Evolutionary conservation across 1,140 invertebrate species (phyloP).

Genomic region (Pinna nobilis): DNA sequence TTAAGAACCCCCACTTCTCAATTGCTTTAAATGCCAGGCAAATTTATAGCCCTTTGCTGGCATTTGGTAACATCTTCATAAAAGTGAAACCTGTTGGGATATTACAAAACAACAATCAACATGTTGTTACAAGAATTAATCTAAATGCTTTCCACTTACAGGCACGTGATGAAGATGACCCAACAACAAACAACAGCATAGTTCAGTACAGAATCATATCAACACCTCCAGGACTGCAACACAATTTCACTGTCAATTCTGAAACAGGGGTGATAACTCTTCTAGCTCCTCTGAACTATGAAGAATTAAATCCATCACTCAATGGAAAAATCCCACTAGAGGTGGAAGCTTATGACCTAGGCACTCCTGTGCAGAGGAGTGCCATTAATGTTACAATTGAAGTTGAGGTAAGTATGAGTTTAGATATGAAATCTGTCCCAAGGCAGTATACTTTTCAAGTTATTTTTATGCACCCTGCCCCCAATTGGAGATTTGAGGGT

Average conservation of each 20-base stretch:
- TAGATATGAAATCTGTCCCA: background rate
- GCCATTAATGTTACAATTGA: slow-evolving; percentile 53
- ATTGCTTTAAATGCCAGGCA: too few species aligned
- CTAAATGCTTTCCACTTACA: slow-evolving; percentile 37
- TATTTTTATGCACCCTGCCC: too few species aligned
- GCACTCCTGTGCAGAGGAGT: slow-evolving; percentile 27
- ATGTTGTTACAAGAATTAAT: too few species aligned
- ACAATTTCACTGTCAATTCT: slow-evolving; percentile 57
- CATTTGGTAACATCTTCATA: too few species aligned
- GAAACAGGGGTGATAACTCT: slow-evolving; percentile 51
- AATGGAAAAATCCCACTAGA: slow-evolving; percentile 48
- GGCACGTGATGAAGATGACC: slow-evolving; percentile 71
- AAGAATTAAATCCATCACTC: slow-evolving; percentile 44
- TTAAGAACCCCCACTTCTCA: too few species aligned
- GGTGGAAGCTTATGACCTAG: slow-evolving; percentile 53
- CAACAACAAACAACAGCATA: slow-evolving; percentile 52
- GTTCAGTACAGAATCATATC: slow-evolving; percentile 51
- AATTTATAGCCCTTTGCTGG: too few species aligned
- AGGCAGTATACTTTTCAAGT: background rate
- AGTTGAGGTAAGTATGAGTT: slow-evolving; percentile 51
- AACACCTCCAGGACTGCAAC: slow-evolving; percentile 38
- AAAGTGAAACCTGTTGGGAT: too few species aligned
- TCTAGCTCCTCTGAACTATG: slow-evolving; percentile 56
- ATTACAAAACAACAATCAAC: too few species aligned
- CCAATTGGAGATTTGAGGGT: background rate